A percentile compares a stretch with the other conserved stretches of the same genome.
Evolutionary conservation across 2,113 vertebrate species (phyloP).

Genomic region (Seriola quinqueradiata): DNA sequence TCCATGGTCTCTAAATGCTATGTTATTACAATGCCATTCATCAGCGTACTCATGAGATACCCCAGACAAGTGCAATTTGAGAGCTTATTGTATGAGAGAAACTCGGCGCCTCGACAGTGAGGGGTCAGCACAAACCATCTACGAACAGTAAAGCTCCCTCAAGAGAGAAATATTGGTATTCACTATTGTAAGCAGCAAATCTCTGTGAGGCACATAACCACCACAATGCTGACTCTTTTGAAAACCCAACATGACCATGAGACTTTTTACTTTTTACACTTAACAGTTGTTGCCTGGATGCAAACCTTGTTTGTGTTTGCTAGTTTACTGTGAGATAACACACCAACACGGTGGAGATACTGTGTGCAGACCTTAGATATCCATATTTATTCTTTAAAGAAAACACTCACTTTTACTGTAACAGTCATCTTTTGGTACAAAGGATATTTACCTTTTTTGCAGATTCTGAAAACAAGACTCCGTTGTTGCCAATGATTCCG

Average conservation of each 20-base stretch:
- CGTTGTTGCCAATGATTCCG: conserved; percentile 98
- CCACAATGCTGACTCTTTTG: conserved; percentile 1
- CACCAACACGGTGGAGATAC: too few species aligned
- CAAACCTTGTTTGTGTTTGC: neutral
- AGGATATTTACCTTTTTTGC: conserved; percentile 91
- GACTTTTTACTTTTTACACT: conserved; percentile 13
- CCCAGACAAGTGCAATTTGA: conserved; percentile 49
- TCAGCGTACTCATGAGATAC: conserved; percentile 33
- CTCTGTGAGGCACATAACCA: conserved; percentile 11
- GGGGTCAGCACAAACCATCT: conserved; percentile 50
- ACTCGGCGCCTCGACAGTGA: conserved; percentile 19
- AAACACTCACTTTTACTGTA: neutral
- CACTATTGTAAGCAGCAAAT: conserved; percentile 24
- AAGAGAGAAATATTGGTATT: conserved; percentile 45
- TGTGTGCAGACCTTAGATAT: neutral
- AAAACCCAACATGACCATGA: conserved; percentile 11
- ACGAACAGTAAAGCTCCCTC: conserved; percentile 37
- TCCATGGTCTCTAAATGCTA: conserved; percentile 55
- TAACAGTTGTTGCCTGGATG: neutral
- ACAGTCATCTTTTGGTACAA: neutral
- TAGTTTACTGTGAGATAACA: neutral
- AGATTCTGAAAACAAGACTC: conserved; percentile 98
- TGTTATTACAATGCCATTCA: conserved; percentile 56
- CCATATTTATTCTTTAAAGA: neutral
- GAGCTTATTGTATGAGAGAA: conserved; percentile 44